Evolutionary conservation across 2,113 vertebrate species (phyloP), one percentile per base, ranked within the genome.

Genomic region (Syngnathoides biaculeatus): DNA sequence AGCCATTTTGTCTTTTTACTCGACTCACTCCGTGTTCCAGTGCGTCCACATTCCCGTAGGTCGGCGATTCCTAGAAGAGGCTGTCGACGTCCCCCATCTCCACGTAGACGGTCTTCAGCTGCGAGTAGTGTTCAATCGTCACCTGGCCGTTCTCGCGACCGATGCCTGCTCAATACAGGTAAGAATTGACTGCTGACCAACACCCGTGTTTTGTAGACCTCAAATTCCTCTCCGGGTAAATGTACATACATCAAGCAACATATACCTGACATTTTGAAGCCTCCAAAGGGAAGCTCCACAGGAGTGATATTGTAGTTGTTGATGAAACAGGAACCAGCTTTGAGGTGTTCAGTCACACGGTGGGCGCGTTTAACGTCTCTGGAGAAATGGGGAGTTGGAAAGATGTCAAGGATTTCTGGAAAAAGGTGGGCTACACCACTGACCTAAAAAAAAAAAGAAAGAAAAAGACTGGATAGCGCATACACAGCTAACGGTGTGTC

Each of bases 281-380:
- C 97, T 47, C 97, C 97, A 0, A 99, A 98, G 4, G 97, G 97
- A 80, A 99, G 80, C 84, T 98, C 96, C 82, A 99, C 94, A 0
- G 96, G 95, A 53, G 93, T 96, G 83, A 93, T 52, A 0, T 98
- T 99, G 84, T 98, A 99, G 90, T 98, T 99, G 88, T 99, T 99
- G 68, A 99, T 94, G 87, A 94, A 99, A 80, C 97, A 98, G 74
- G 93, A 92, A 10, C 97, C 97, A 0, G 93, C 95, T 72, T 98
- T 94, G 0, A 99, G 93, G 67, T 92, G 93, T 24, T 95, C 94
- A 5, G 89, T 94, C 64, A 98, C 92, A 14, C 96, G 92, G 79
- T 98, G 96, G 17, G 97, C 97, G 68, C 95, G 92, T 75, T 91
- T 90, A 71, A 99, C 83, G 73, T 99, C 95, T 81, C 97, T 99